Percentiles rank a stretch among this genome's conserved stretches.
Conservation (phyloP, 2,113 vertebrate genomes). For the Laticauda laticaudata region DNA sequence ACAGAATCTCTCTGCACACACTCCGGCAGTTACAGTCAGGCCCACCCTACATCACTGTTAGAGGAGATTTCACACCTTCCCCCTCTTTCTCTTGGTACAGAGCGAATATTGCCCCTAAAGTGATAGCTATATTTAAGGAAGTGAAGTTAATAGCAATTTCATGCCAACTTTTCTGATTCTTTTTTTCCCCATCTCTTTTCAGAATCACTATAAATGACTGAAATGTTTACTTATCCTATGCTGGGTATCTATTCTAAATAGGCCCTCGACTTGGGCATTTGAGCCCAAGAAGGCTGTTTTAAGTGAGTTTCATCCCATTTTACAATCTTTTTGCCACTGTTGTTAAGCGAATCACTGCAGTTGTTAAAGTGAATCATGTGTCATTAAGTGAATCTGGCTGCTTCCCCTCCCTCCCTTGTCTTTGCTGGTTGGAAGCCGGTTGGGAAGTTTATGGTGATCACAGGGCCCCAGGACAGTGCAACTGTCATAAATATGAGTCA, state of each 20-base stretch:
- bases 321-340: neutral
- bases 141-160: conserved; percentile 13
- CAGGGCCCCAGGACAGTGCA: neutral
- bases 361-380: neutral
- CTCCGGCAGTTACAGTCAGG: conserved; percentile 79
- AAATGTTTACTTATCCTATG: neutral
- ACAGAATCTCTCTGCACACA: conserved; percentile 80
- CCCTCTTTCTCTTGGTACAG: conserved; percentile 66
- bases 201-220: neutral
- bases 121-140: conserved; percentile 62
- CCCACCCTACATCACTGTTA: conserved; percentile 68
- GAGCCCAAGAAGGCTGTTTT: neutral
- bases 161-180: neutral
- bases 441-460: neutral
- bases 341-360: neutral
- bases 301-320: neutral
- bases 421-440: neutral
- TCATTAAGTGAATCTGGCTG: neutral
- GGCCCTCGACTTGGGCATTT: neutral
- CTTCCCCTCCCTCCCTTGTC: too few relatives aligned
- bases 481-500: neutral
- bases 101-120: conserved; percentile 64
- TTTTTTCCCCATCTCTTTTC: neutral
- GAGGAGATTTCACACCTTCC: conserved; percentile 75
- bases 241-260: neutral